Evolutionary conservation across 2,888 invertebrate species (phyloP).

Genomic region (Cataglyphis rosenhaueri): DNA sequence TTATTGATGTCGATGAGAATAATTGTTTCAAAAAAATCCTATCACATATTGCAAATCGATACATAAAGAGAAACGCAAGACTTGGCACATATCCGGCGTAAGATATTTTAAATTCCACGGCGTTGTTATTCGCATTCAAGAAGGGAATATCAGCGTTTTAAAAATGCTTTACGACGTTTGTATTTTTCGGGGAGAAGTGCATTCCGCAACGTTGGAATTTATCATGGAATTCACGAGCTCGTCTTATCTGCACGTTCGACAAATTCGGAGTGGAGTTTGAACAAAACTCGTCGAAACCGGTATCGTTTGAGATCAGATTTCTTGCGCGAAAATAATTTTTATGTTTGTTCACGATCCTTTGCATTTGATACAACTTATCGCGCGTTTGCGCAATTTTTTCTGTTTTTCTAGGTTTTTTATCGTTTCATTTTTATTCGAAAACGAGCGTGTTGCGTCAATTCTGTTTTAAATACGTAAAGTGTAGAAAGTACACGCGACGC

Average conservation of each 20-base stretch:
- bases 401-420: neutral
- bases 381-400: neutral
- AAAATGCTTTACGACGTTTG: neutral
- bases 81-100: neutral
- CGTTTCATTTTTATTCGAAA: neutral
- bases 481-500: neutral
- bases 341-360: neutral
- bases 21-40: neutral
- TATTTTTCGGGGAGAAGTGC: neutral
- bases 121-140: neutral
- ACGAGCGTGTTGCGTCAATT: neutral
- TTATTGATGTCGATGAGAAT: neutral
- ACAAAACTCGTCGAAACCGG: neutral
- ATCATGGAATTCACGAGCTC: constrained; percentile 1
- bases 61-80: neutral
- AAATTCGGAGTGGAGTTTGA: neutral
- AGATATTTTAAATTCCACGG: neutral
- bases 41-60: neutral
- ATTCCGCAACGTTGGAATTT: constrained; percentile 17
- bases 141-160: neutral
- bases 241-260: constrained; percentile 25
- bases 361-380: neutral
- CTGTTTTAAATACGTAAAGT: constrained; percentile 2
- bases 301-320: constrained; percentile 11
- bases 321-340: neutral